phyloP scores from a whole-genome alignment of 2,797 vertebrate species.

The Tadarida brasiliensis region DNA sequence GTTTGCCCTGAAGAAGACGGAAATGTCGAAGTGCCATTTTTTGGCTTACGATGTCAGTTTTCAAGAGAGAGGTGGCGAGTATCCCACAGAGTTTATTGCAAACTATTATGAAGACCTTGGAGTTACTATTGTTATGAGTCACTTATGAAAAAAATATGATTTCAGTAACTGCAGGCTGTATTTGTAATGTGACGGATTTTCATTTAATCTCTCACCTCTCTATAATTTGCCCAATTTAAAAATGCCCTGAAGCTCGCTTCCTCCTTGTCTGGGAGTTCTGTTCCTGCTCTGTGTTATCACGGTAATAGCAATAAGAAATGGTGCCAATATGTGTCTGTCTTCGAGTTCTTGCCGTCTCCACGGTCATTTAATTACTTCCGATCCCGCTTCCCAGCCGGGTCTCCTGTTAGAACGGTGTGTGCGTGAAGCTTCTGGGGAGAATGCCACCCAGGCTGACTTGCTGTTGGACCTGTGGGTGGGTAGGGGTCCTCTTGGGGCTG shows the following conservation, averaged over 20 bases:
- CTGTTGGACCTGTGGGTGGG: accelerated
- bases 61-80: constrained; percentile 62
- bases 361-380: constrained; percentile 4
- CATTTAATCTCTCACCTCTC: constrained; percentile 77
- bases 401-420: not conserved
- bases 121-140: constrained; percentile 71
- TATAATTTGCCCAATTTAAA: constrained; percentile 72
- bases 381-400: accelerated
- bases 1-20: constrained; percentile 23
- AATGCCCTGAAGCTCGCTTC: constrained; percentile 64
- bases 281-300: constrained; percentile 21
- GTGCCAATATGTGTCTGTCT: not conserved
- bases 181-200: constrained; percentile 72
- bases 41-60: constrained; percentile 73
- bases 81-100: constrained; percentile 76
- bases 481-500: not conserved
- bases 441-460: not conserved
- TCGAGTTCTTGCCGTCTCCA: not conserved
- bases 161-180: constrained; percentile 70
- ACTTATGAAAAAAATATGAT: constrained; percentile 66
- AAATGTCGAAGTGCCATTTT: constrained; percentile 47
- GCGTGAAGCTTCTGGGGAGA: accelerated
- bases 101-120: constrained; percentile 72
- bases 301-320: not conserved
- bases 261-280: constrained; percentile 27